These are phyloP conservation scores for Diglossa cyanea DNA, from an alignment of 2,797 vertebrate species.

Conservation along the genomic window DNA sequence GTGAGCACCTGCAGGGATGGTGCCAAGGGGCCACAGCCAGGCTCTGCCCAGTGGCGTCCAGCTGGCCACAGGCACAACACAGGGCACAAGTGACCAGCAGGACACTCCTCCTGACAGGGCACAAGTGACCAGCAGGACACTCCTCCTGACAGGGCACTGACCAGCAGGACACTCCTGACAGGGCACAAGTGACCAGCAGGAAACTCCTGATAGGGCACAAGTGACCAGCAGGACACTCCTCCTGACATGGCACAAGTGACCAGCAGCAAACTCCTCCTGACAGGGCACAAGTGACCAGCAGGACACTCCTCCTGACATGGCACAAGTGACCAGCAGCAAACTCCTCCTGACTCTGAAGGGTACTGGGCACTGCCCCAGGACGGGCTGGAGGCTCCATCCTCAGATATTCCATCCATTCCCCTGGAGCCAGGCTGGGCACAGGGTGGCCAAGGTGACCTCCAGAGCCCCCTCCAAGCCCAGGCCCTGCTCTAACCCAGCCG, in stretches of 20 bases:
- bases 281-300: too few relatives aligned
- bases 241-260: background rate
- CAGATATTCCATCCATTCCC: background rate
- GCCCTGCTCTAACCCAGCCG: background rate
- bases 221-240: background rate
- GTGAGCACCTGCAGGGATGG: too few relatives aligned
- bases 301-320: background rate
- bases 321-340: background rate
- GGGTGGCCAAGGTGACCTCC: background rate
- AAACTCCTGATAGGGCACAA: too few relatives aligned
- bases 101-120: too few relatives aligned
- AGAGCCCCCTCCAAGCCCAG: background rate
- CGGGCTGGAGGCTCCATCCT: background rate
- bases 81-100: too few relatives aligned
- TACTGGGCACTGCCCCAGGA: background rate
- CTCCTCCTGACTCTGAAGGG: background rate
- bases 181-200: too few relatives aligned
- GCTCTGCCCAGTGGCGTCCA: background rate
- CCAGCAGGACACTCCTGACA: too few relatives aligned
- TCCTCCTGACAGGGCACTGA: too few relatives aligned
- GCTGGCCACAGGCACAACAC: background rate
- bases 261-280: background rate
- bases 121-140: too few relatives aligned
- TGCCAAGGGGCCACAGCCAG: rapidly evolving
- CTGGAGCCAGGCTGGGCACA: background rate